phyloP scores from a whole-genome alignment of 2,113 vertebrate genomes.

The Papio anubis region DNA sequence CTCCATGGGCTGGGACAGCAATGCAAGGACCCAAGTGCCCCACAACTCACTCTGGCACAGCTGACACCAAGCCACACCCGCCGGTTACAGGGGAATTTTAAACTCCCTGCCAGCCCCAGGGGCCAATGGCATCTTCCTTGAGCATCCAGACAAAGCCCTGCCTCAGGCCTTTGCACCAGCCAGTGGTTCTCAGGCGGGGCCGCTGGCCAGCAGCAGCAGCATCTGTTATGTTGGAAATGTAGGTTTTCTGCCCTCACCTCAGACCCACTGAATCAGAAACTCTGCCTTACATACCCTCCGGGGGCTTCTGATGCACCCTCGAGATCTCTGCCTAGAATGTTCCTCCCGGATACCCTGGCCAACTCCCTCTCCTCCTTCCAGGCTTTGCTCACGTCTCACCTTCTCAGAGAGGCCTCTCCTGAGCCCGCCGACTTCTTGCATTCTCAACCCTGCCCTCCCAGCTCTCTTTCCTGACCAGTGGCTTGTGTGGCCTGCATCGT shows the following conservation, averaged over 20 bases:
- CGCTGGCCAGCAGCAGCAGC: too few relatives aligned
- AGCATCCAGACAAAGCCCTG: fast-evolving
- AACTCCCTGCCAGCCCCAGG: fast-evolving
- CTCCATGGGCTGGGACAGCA: background rate
- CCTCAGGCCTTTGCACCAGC: background rate
- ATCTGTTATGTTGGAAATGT: too few relatives aligned
- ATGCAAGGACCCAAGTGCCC: fast-evolving
- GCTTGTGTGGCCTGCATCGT: fast-evolving
- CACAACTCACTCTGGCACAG: fast-evolving
- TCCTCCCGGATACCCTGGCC: background rate
- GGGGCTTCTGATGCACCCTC: background rate
- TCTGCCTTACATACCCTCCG: background rate
- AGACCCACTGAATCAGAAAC: background rate
- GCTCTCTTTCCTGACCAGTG: background rate
- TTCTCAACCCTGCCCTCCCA: fast-evolving
- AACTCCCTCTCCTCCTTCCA: background rate
- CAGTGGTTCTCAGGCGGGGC: background rate
- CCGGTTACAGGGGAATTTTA: fast-evolving
- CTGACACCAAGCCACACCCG: fast-evolving
- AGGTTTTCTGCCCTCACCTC: background rate
- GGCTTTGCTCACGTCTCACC: background rate
- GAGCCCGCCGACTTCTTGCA: fast-evolving
- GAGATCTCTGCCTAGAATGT: background rate
- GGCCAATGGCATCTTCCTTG: background rate
- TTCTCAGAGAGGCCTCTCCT: background rate